Evolutionary conservation across 2,888 invertebrate genomes (phyloP).

Genomic region (Bibio marci): DNA sequence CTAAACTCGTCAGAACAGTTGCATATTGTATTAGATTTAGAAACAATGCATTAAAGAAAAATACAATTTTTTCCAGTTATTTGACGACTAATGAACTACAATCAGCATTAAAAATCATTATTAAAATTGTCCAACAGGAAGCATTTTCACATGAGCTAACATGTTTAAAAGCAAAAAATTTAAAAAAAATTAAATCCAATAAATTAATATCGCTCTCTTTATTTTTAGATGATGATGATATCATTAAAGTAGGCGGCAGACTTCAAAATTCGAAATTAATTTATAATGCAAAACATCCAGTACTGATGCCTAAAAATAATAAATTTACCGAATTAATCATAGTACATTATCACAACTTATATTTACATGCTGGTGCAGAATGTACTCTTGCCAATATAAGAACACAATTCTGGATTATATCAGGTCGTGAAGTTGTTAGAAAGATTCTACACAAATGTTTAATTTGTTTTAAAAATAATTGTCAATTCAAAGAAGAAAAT

Average conservation of each 20-base stretch:
- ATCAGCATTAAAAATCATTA: no score
- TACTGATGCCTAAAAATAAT: constrained; percentile 10
- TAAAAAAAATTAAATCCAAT: no score
- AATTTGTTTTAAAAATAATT: background rate
- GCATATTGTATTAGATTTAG: no score
- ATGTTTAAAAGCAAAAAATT: no score
- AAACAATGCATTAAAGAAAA: no score
- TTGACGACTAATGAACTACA: background rate
- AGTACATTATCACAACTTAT: background rate
- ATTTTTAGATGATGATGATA: constrained; percentile 9
- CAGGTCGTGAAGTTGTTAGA: constrained; percentile 1
- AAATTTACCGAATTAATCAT: background rate
- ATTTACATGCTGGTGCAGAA: background rate
- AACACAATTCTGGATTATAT: constrained; percentile 10
- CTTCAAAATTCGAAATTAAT: constrained; percentile 7
- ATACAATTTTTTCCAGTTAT: background rate
- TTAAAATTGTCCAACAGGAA: no score
- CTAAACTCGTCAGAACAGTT: no score
- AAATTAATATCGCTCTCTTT: no score
- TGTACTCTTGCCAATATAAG: constrained; percentile 2
- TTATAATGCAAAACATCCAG: constrained; percentile 10
- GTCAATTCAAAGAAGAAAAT: background rate
- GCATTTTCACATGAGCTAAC: no score
- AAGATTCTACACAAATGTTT: background rate
- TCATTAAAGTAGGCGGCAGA: constrained; percentile 15